Base-by-base conservation (phyloP, 2,888 invertebrate genomes). In the Falcaria lacertinaria region DNA sequence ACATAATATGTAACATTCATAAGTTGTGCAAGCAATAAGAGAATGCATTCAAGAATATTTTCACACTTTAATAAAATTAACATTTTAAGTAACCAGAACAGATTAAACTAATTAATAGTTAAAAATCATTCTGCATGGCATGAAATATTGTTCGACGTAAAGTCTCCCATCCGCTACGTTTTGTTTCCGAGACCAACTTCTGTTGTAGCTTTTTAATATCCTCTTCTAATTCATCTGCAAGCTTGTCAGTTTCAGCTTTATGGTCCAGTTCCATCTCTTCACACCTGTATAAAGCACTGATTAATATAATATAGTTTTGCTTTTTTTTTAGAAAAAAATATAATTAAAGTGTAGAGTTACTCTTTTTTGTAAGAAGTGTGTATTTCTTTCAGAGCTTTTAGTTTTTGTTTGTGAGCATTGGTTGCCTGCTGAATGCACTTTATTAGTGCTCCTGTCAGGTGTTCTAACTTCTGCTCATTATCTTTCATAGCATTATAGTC, bases 381-480 rank as follows among this genome's bases (percentile, higher is more conserved):
- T 33, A 83, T 72, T 42, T 83, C 84, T 54, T 74, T 73, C 8
- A 88, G 52, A 11, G 65, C 57, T 46, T 76, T 74, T 1, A 86
- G 50, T 51, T 77, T 82, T 47, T 80, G 77, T 50, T 80, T 80
- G 43, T 78, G 75, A 15, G 82, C 79, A 45, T 56, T 55, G 4
- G 72, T 72, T 15, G 79, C 65, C 50, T 88, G 86, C 44, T 83
- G 78, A 47, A 83, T 72, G 47, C 79, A 83, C 52, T 86, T 84
- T 34, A 82, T 63, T 33, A 80, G 66, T 15, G 75, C 68, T 25
- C 64, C 66, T 13, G 77, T 71, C 6, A 85, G 57, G 44, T 83
- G 79, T 55, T 85, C 80, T 25, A 87, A 49, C 48, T 81, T 84
- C 54, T 83, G 75, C 50, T 85, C 79, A 69, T 86, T 86, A 28